These are phyloP conservation scores for Oreonectes daqikongensis DNA, from an alignment of 2,797 vertebrate species.

Conservation along the genomic window DNA sequence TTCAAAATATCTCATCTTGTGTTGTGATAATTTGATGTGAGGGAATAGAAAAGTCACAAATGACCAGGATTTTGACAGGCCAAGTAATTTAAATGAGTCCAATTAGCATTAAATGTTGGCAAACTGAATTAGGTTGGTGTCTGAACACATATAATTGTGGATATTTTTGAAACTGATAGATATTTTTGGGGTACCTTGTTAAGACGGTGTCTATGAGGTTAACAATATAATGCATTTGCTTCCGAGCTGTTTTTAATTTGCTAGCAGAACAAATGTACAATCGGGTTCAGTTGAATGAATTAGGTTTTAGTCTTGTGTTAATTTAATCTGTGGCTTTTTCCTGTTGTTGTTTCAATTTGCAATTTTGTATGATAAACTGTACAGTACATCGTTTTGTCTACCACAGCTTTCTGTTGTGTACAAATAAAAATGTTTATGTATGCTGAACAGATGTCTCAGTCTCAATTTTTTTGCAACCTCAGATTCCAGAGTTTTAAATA, in stretches of 20 bases:
- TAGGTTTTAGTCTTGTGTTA: background rate
- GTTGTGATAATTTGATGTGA: conserved; percentile 5
- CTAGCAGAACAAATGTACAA: background rate
- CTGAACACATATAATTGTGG: background rate
- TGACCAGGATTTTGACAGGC: conserved; percentile 19
- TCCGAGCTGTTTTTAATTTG: background rate
- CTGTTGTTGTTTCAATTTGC: too few species aligned
- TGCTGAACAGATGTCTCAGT: too few species aligned
- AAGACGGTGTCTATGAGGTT: background rate
- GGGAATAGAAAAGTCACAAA: conserved; percentile 19
- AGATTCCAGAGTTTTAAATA: too few species aligned
- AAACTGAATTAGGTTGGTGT: background rate
- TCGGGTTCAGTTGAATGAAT: background rate
- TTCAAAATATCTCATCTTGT: conserved; percentile 13
- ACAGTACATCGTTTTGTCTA: too few species aligned
- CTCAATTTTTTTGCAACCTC: too few species aligned
- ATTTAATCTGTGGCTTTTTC: background rate
- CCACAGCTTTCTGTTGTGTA: too few species aligned
- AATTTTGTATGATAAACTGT: too few species aligned
- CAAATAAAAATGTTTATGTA: too few species aligned
- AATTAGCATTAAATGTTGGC: conserved; percentile 19
- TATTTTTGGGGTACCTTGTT: background rate
- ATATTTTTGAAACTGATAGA: conserved; percentile 4
- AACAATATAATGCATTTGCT: background rate
- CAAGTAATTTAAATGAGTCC: conserved; percentile 7